Evolutionary conservation across 2,113 vertebrate genomes (phyloP), one percentile per base, ranked within the genome.

Genomic region (Malurus cyaneus): DNA sequence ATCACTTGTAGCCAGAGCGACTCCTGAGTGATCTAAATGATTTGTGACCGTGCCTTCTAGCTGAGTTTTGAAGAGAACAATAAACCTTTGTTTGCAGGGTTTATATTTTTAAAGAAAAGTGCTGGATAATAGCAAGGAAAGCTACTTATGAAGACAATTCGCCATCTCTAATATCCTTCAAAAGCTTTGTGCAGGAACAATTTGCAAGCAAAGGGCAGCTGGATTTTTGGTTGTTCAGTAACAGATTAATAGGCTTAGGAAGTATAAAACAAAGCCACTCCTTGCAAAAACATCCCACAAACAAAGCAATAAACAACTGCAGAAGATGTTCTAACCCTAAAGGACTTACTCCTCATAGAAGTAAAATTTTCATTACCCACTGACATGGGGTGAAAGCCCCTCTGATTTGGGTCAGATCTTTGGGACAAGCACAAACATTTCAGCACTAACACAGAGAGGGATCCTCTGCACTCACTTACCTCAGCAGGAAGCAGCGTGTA

Each of bases 401-500:
- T 70, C 56, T 28, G 72, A 62, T 47, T 73, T 80, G 0, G 0
- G n/a, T 20, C 46, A 67, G 32, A 26, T 18, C 24, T 56, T 17
- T 82, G 56, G 56, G 39, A 71, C 62, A 36, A 62, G 62, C 24
- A 70, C 42, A 47, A 24, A 41, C 2, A 1, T 0, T 4, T 32
- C 23, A 29, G 25, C 29, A 71, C 8, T 60, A 90, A 24, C 47
- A 39, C 20, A 44, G 46, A 57, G 47, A 42, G 21, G 23, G 44
- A 25, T 0, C 7, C 36, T 57, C 3, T 26, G 44, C 39, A 16
- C 17, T 34, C 36, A 85, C 97, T 70, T 97, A 99, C 99, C 98
- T 99, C 99, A 0, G 99, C 99, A 24, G 99, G 99, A 61, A 99
- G 98, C 90, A 99, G 97, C 0, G 99, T 99, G 95, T 99, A 99